Conservation (phyloP, 2,113 vertebrate species). For the Pogonocichla stellata region DNA sequence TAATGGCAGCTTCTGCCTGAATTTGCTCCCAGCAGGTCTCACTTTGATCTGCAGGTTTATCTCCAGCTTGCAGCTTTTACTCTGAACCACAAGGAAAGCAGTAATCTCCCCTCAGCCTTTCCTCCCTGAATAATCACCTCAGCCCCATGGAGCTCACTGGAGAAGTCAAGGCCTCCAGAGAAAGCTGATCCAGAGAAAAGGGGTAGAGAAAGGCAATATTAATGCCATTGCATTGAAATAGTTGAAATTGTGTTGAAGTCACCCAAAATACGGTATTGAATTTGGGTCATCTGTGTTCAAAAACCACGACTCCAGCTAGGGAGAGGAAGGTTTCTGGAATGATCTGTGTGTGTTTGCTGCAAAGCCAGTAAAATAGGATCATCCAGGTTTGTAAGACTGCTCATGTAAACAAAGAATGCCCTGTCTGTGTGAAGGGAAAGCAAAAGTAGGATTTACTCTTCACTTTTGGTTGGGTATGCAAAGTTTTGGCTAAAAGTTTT, state of each 20-base stretch:
- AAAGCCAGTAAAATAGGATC: neutral
- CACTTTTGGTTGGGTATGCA: neutral
- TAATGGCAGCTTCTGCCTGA: neutral
- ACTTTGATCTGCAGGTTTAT: neutral
- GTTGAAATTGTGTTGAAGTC: neutral
- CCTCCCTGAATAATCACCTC: neutral
- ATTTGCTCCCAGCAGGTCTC: neutral
- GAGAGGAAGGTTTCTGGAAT: neutral
- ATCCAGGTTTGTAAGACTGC: neutral
- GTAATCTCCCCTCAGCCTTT: neutral
- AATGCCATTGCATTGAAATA: neutral
- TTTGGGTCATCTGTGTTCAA: neutral
- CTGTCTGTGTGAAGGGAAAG: neutral
- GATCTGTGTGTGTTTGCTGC: neutral
- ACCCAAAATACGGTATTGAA: neutral
- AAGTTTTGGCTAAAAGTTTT: neutral
- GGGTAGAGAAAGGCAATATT: neutral
- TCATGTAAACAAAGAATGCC: neutral
- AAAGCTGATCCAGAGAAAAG: neutral
- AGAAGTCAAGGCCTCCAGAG: neutral
- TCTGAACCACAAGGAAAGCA: neutral
- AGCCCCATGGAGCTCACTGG: accelerated
- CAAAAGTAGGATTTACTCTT: neutral
- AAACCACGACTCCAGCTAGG: neutral
- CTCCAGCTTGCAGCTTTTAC: neutral